Conservation (phyloP, 2,888 invertebrate genomes). For the Troides oblongomaculatus region DNA sequence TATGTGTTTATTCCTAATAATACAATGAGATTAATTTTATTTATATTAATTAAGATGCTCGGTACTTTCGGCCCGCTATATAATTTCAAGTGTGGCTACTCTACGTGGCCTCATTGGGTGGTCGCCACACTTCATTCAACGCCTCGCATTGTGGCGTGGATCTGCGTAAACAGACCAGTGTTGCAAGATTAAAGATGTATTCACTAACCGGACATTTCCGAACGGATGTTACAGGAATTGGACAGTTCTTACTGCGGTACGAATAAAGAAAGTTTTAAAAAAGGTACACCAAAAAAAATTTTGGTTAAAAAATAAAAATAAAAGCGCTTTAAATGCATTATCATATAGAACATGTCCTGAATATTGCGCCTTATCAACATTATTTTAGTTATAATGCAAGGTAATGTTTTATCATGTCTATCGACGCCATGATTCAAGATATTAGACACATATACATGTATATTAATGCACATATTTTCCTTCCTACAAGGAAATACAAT, state of each 20-base stretch:
- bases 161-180: constrained; percentile 61
- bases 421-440: no score
- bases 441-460: no score
- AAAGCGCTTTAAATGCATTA: no score
- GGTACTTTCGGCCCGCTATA: constrained; percentile 49
- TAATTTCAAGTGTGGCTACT: constrained; percentile 49
- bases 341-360: not conserved
- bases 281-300: not conserved
- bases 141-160: constrained; percentile 47
- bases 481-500: no score
- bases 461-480: no score
- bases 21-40: not conserved
- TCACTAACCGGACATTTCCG: constrained; percentile 62
- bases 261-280: constrained; percentile 23
- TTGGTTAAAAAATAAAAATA: not conserved
- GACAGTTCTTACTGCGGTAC: constrained; percentile 26
- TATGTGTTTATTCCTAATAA: not conserved
- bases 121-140: constrained; percentile 57
- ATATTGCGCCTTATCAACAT: not conserved
- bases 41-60: not conserved
- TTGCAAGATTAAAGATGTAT: constrained; percentile 38
- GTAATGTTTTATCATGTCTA: not conserved
- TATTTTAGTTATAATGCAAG: not conserved
- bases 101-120: constrained; percentile 66
- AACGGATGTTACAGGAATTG: constrained; percentile 56